Evolutionary conservation across 2,113 vertebrate genomes (phyloP), one percentile per base, ranked within the genome.

Genomic region (Pygoscelis adeliae): DNA sequence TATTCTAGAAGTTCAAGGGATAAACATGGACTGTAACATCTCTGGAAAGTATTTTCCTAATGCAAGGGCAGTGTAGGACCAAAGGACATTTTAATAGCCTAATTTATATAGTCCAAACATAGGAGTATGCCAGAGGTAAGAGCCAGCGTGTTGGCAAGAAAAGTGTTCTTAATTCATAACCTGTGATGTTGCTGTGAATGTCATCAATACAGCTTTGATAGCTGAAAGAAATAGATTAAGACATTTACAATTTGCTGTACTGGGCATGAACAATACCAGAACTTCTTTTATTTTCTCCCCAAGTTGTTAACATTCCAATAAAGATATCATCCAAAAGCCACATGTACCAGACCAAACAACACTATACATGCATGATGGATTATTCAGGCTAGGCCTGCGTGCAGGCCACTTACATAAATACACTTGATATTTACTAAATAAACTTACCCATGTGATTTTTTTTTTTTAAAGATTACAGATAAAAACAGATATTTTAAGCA

Each of bases 221-320:
- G 14, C 11, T 66, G 17, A 81, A 94, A 77, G 20, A 80, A 91
- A 36, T 3, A 47, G 2, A 50, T 42, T 5, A n/a, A 82, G 9
- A 46, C 13, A 26, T 49, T 83, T 89, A 40, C 7, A 72, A 34
- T 80, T 88, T 79, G 2, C 8, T 77, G 6, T 73, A 46, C 29
- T 50, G 26, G 15, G 52, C 23, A 36, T 19, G 29, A 76, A 42
- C 25, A 46, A 36, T 21, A 52, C 0, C 0, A 46, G 5, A 59
- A 5, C 22, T 72, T 84, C 23, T 67, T 83, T 67, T 69, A 36
- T 83, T 69, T 93, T 77, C 16, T 80, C 9, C 7, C 11, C 13
- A 87, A 4, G 8, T 22, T 59, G 22, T 69, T 61, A 59, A 61
- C 15, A 15, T 89, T 49, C 10, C 18, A 78, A 23, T 55, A 55